Evolutionary conservation across 2,113 vertebrate genomes (phyloP).

Genomic region (Fregata magnificens): DNA sequence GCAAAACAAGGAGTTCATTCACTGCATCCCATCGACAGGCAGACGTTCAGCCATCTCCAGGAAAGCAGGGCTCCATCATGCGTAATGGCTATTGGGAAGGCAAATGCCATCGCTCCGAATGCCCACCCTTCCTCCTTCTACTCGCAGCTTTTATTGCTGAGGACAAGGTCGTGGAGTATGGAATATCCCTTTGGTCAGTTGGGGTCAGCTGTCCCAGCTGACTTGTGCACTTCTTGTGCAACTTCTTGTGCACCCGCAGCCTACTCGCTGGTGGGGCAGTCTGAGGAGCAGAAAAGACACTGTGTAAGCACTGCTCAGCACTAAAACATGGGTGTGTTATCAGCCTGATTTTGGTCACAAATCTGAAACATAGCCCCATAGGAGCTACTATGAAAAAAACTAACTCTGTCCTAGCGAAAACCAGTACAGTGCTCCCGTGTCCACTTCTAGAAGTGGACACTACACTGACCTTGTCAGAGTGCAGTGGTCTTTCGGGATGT

Average conservation of each 20-base stretch:
- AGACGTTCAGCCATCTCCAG: neutral
- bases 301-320: neutral
- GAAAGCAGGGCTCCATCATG: neutral
- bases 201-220: neutral
- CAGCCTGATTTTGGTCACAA: neutral
- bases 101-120: accelerated
- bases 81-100: accelerated
- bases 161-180: too few species aligned
- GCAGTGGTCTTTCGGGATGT: neutral
- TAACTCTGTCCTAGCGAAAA: neutral
- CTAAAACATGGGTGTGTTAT: too few species aligned
- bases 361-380: neutral
- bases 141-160: neutral
- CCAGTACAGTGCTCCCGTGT: neutral
- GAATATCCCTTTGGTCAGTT: neutral
- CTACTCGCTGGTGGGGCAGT: too few species aligned
- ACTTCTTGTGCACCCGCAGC: neutral
- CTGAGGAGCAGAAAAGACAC: too few species aligned
- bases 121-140: neutral
- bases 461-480: neutral
- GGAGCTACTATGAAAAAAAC: neutral
- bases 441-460: neutral
- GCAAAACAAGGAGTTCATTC: neutral
- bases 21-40: accelerated
- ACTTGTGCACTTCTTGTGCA: too few species aligned